A percentile compares a stretch with the other conserved stretches of the same genome.
Conservation (phyloP, 2,888 invertebrate species). For the Synanthedon vespiformis region DNA sequence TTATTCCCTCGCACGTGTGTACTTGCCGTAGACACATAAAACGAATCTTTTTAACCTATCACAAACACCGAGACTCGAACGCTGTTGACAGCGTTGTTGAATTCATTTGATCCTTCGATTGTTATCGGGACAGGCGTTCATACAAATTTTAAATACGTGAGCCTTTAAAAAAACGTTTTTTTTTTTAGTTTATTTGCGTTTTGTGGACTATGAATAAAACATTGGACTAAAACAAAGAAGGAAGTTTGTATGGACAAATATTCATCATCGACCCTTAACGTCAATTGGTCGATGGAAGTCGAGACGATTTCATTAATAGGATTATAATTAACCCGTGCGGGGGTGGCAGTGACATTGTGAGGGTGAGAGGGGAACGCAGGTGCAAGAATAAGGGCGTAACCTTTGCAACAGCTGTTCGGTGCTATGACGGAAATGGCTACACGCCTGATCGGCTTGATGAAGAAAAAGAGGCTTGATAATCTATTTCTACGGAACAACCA, state of each 20-base stretch:
- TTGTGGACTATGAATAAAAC: slow-evolving; percentile 17
- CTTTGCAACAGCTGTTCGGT: slow-evolving; percentile 59
- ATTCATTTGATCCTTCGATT: slow-evolving; percentile 22
- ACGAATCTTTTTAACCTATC: slow-evolving; percentile 42
- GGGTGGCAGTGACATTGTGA: slow-evolving; percentile 26
- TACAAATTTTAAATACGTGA: background rate
- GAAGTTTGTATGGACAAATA: slow-evolving; percentile 24
- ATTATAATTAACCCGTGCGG: slow-evolving; percentile 47
- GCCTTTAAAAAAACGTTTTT: background rate
- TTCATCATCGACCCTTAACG: slow-evolving; percentile 29
- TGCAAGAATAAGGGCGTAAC: slow-evolving; percentile 58
- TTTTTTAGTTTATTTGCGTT: background rate
- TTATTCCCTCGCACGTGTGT: slow-evolving; percentile 55
- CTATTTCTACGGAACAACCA: slow-evolving; percentile 31
- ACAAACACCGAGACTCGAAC: slow-evolving; percentile 19
- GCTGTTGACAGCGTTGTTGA: slow-evolving; percentile 26
- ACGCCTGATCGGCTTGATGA: slow-evolving; percentile 29
- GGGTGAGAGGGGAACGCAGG: slow-evolving; percentile 37
- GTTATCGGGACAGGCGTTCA: slow-evolving; percentile 22
- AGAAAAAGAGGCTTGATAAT: slow-evolving; percentile 39
- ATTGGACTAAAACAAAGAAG: slow-evolving; percentile 15
- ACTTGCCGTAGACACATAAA: slow-evolving; percentile 10
- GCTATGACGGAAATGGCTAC: slow-evolving; percentile 42
- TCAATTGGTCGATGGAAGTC: slow-evolving; percentile 30
- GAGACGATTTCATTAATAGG: slow-evolving; percentile 49